These are phyloP conservation scores for Cliona cf. orientalis DNA, from an alignment of 37 sponge, comb jelly and placozoan species.

Conservation along the genomic window DNA sequence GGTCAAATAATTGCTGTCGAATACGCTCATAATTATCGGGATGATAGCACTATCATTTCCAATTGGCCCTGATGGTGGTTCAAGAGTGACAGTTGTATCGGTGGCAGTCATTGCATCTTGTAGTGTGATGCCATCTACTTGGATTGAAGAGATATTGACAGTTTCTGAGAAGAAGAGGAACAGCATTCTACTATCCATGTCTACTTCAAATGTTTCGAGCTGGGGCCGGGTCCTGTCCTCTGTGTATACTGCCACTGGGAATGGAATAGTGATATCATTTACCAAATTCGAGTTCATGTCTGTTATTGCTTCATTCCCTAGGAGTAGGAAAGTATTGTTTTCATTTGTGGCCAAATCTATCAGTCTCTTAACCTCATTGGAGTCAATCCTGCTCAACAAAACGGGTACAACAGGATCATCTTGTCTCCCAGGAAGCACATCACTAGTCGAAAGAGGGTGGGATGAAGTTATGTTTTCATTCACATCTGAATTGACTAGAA, in stretches of 20 bases:
- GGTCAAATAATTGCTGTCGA: constrained; percentile 73
- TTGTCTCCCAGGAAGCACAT: constrained; percentile 5
- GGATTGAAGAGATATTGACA: constrained; percentile 70
- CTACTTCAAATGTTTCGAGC: constrained; percentile 68
- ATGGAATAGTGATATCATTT: constrained; percentile 18
- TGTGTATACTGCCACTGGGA: constrained; percentile 51
- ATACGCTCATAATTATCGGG: constrained; percentile 48
- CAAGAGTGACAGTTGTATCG: constrained; percentile 32
- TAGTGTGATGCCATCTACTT: constrained; percentile 68
- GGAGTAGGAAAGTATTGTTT: constrained; percentile 65
- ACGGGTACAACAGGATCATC: constrained; percentile 81
- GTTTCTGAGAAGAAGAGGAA: constrained; percentile 90
- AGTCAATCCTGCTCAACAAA: constrained; percentile 64
- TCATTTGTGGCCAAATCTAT: constrained; percentile 69
- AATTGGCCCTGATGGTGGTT: constrained; percentile 17
- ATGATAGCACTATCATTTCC: constrained; percentile 42
- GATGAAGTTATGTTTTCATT: background rate
- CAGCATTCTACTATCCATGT: constrained; percentile 76
- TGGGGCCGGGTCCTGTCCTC: constrained; percentile 71
- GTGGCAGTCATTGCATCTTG: constrained; percentile 61
- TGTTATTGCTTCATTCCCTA: constrained; percentile 52
- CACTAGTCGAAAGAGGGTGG: constrained; percentile 59
- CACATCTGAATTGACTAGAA: constrained; percentile 27
- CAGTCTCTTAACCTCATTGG: constrained; percentile 81
- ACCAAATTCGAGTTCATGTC: constrained; percentile 84